phyloP scores from a whole-genome alignment of 2,113 vertebrate genomes.

The Psephotus haematonotus region DNA sequence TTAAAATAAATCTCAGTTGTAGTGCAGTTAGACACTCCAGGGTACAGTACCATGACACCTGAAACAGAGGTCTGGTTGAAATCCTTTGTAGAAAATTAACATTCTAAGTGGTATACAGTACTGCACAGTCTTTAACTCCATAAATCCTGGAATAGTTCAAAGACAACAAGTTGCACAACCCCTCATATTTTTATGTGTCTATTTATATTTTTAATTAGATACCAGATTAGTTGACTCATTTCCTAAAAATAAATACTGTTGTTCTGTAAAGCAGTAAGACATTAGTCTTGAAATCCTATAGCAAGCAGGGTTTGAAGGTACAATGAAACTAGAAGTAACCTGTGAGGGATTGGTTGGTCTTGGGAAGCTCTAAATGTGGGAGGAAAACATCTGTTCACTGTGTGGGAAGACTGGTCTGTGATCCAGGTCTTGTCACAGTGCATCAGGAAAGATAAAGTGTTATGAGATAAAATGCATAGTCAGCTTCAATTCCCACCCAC shows the following conservation, averaged over 20 bases:
- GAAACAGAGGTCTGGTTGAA: background rate
- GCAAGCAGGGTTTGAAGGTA: background rate
- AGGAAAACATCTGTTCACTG: background rate
- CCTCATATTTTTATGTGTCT: background rate
- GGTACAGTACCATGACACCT: background rate
- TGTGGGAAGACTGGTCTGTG: background rate
- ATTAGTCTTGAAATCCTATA: background rate
- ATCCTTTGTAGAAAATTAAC: background rate
- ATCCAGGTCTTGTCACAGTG: background rate
- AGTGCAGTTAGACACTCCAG: background rate
- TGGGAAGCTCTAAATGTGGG: background rate
- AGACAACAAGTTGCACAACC: background rate
- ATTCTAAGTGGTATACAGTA: background rate
- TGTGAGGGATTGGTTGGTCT: background rate
- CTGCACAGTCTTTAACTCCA: background rate
- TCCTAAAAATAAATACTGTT: background rate
- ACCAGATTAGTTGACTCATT: background rate
- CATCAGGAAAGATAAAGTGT: background rate
- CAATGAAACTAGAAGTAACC: background rate
- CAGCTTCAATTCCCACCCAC: background rate
- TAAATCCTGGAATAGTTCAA: background rate
- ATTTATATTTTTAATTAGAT: background rate
- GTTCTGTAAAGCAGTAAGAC: background rate
- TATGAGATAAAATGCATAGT: background rate
- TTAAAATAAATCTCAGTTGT: background rate